These are phyloP conservation scores for Casuarius casuarius DNA, from an alignment of 2,113 vertebrate genomes.

Conservation along the genomic window DNA sequence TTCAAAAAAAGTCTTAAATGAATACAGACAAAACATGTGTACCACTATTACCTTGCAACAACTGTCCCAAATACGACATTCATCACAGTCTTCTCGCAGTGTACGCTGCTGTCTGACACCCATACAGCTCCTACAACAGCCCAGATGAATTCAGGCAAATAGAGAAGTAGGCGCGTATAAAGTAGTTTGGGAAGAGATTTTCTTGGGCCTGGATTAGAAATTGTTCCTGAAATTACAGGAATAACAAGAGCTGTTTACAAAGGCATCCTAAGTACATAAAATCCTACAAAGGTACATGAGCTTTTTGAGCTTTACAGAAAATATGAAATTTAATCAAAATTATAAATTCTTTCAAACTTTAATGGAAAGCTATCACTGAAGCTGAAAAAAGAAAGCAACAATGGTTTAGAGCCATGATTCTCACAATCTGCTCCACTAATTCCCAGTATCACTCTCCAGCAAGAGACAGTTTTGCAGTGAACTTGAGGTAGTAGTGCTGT, in stretches of 20 bases:
- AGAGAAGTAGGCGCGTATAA: constrained; percentile 89
- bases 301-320: not conserved
- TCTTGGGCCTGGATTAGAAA: constrained; percentile 90
- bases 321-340: not conserved
- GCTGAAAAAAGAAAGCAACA: not conserved
- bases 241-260: not conserved
- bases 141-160: constrained; percentile 91
- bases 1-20: not conserved
- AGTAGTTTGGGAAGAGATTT: constrained; percentile 90
- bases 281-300: not conserved
- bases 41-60: constrained; percentile 83
- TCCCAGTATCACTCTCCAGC: not conserved
- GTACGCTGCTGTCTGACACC: constrained; percentile 83
- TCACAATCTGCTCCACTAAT: not conserved
- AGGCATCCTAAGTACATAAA: not conserved
- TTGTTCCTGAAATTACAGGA: constrained; percentile 84
- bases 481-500: not conserved
- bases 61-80: constrained; percentile 85
- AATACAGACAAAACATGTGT: accelerated
- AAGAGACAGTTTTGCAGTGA: not conserved
- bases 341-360: not conserved
- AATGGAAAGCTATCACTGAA: not conserved
- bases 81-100: constrained; percentile 85
- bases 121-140: constrained; percentile 88
- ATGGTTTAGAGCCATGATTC: not conserved